phyloP scores from a whole-genome alignment of 2,113 vertebrate genomes.

The Plecturocebus donacophilus region DNA sequence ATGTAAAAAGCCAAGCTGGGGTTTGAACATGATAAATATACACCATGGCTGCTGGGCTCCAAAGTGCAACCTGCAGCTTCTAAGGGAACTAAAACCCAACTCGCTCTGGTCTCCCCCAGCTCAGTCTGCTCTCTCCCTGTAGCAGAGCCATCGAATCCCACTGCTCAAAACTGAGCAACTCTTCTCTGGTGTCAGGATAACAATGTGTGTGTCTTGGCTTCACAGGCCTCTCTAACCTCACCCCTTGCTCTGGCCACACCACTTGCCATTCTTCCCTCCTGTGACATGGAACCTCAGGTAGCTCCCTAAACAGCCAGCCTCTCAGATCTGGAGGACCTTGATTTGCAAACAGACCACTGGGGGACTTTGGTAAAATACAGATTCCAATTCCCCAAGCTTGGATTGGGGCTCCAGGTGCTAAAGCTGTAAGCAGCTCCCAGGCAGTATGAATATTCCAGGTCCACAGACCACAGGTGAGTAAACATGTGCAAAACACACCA shows the following conservation, averaged over 20 bases:
- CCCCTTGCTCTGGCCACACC: background rate
- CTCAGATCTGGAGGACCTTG: background rate
- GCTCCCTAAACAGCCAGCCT: too few species aligned
- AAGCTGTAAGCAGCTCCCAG: background rate
- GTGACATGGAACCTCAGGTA: background rate
- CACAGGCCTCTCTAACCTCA: background rate
- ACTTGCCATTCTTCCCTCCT: rapidly evolving
- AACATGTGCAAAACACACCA: too few species aligned
- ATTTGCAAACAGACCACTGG: background rate
- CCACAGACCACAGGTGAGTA: background rate
- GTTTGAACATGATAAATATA: background rate
- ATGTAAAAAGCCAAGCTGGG: background rate
- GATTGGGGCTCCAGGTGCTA: background rate
- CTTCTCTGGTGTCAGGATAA: background rate
- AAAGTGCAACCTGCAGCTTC: background rate
- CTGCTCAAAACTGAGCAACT: background rate
- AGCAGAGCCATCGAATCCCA: background rate
- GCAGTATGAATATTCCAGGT: background rate
- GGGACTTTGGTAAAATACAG: background rate
- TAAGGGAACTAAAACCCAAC: background rate
- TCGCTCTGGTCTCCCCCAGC: background rate
- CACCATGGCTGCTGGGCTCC: background rate
- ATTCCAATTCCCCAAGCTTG: background rate
- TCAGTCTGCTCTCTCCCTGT: background rate
- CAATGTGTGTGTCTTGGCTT: background rate